Evolutionary conservation across 2,888 invertebrate genomes (phyloP), one percentile per base, ranked within the genome.

Genomic region (Deilephila elpenor): DNA sequence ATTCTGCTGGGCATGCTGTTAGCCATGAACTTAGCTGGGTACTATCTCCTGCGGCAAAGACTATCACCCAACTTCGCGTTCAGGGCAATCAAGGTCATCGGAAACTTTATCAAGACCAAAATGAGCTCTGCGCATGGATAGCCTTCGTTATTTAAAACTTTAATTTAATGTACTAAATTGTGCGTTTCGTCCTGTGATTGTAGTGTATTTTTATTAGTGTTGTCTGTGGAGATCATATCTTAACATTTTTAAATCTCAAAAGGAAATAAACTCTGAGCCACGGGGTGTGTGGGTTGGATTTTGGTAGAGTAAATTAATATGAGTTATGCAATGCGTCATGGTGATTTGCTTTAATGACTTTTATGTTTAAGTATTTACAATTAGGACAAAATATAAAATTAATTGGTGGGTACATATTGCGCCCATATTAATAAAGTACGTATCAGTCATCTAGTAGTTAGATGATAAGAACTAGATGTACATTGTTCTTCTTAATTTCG

Each of bases 11-110:
- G 89, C 0, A 96, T 96, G 84, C 94, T 96, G 34, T 70, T 97
- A 0, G 77, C 95, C 0, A 96, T 97, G 87, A 96, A 97, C 78
- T 86, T 95, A 0, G 88, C 96, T 0, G 96, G 96, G 0, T 98
- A 97, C 89, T 97, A 98, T 86, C 91, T 98, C 77, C 91, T 98
- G 19, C 94, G 96, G 74, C 96, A 97, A 84, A 95, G 98, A 34
- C 88, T 98, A 17, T 96, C 96, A 3, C 97, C 97, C 0, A 96
- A 96, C 82, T 96, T 96, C 83, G 96, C 97, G 0, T 97, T 97
- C 87, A 95, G 96, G 74, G 96, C 97, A 3, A 93, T 97, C 56
- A 96, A 96, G 81, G 95, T 97, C 78, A 95, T 97, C 64, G 96
- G 97, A 5, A 95, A 95, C 79, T 95, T 97, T 76, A 93, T 98